Evolutionary conservation across 2,113 vertebrate genomes (phyloP), one percentile per base, ranked within the genome.

Genomic region (Cathartes aura): DNA sequence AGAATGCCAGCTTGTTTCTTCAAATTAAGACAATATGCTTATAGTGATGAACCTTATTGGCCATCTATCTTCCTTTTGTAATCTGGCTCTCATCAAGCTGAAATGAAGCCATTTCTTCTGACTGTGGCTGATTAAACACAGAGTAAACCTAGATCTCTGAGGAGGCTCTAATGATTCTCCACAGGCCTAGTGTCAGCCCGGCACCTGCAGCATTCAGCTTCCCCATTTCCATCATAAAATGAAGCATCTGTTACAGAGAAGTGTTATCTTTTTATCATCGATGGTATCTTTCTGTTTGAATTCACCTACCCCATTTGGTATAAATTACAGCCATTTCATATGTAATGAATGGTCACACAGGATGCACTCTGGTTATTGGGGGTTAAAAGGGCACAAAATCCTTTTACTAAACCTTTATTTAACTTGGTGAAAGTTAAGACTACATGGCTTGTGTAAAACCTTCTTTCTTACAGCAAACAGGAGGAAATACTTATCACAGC

Each of bases 81-180:
- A 98, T 97, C 97, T 98, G 98, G 94, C 98, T 98, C 98, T 97
- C 97, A 72, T 97, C 71, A 96, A 97, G 96, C 97, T 98, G 99
- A 98, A 99, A 98, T 98, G 98, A 99, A 99, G 99, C 98, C 98
- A 98, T 99, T 99, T 99, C 98, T 97, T 98, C 98, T 98, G 98
- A 99, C 99, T 98, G 98, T 98, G 98, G 98, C 98, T 99, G 98
- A 99, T 99, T 99, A 99, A 99, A 99, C 98, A 96, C 98, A 99
- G 98, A 98, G 98, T 97, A 97, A 97, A 98, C 89, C 95, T 94
- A 43, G 91, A 97, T 97, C 97, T 98, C 97, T 93, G 89, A 98
- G 97, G 98, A 98, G 97, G 93, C 97, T 96, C 93, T 98, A 95
- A 98, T 94, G 98, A 97, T 98, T 98, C 98, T 98, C 97, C 93